Evolutionary conservation across 2,113 vertebrate species (phyloP).

Genomic region (Callocephalon fimbriatum): DNA sequence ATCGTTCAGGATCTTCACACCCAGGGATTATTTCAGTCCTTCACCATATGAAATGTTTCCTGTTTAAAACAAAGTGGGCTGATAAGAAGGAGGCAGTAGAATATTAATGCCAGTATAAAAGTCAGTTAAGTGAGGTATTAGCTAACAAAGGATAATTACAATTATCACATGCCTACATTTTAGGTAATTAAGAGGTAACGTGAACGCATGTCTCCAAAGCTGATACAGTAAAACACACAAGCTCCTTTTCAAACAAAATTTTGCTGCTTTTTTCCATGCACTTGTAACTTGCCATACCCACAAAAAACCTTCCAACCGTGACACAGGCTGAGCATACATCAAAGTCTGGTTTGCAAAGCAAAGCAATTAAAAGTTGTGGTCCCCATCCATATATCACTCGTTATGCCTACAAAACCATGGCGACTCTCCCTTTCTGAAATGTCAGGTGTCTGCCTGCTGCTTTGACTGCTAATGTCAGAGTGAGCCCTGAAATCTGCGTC

Average conservation of each 20-base stretch:
- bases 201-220: not conserved
- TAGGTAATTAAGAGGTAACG: not conserved
- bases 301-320: not conserved
- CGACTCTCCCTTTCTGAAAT: not conserved
- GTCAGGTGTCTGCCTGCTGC: not conserved
- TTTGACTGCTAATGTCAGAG: not conserved
- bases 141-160: not conserved
- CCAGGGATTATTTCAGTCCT: slow-evolving; percentile 45
- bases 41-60: slow-evolving; percentile 59
- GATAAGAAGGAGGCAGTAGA: not conserved
- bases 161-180: not conserved
- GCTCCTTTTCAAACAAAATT: not conserved
- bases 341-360: not conserved
- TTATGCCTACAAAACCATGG: not conserved
- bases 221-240: not conserved
- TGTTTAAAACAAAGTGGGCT: slow-evolving; percentile 51
- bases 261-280: not conserved
- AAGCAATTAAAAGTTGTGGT: not conserved
- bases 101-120: not conserved
- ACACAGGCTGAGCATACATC: not conserved
- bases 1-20: slow-evolving; percentile 46
- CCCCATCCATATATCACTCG: not conserved
- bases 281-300: not conserved
- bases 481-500: not conserved
- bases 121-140: not conserved